These are phyloP conservation scores for Caenorhabditis briggsae DNA, from an alignment of 1,140 invertebrate species.

Conservation along the genomic window DNA sequence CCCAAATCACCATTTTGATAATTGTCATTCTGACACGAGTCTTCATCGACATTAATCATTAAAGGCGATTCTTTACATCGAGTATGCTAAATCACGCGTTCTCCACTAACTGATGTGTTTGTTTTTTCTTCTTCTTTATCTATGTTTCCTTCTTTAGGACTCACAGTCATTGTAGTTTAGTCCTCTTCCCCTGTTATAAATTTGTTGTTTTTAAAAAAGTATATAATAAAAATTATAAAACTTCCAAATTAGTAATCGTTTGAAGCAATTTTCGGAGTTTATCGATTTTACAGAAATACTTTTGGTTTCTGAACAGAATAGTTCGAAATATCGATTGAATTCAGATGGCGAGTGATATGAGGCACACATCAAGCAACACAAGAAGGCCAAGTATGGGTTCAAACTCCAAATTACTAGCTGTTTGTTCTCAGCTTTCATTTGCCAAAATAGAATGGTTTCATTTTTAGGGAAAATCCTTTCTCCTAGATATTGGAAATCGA, in stretches of 20 bases:
- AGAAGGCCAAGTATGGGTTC: background rate
- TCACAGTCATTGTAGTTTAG: slow-evolving; percentile 35
- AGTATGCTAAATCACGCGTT: background rate
- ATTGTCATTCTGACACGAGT: slow-evolving; percentile 35
- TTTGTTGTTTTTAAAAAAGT: slow-evolving; percentile 1
- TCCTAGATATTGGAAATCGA: slow-evolving; percentile 21
- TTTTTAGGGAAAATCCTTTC: slow-evolving; percentile 1
- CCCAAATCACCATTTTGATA: background rate
- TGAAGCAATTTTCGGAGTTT: background rate
- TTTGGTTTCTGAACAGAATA: background rate
- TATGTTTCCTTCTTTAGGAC: slow-evolving; percentile 25
- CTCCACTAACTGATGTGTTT: slow-evolving; percentile 32
- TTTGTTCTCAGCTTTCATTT: background rate
- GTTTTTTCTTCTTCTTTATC: background rate
- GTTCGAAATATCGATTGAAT: background rate
- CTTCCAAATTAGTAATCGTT: background rate
- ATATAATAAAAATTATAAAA: background rate
- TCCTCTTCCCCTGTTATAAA: slow-evolving; percentile 8
- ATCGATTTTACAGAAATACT: background rate
- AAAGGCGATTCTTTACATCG: background rate
- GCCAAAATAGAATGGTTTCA: background rate
- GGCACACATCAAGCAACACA: background rate
- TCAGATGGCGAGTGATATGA: slow-evolving; percentile 28
- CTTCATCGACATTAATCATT: slow-evolving; percentile 26
- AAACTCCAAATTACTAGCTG: background rate